These are phyloP conservation scores for Sebastes diaconus DNA, from an alignment of 2,797 vertebrate genomes.

Conservation along the genomic window DNA sequence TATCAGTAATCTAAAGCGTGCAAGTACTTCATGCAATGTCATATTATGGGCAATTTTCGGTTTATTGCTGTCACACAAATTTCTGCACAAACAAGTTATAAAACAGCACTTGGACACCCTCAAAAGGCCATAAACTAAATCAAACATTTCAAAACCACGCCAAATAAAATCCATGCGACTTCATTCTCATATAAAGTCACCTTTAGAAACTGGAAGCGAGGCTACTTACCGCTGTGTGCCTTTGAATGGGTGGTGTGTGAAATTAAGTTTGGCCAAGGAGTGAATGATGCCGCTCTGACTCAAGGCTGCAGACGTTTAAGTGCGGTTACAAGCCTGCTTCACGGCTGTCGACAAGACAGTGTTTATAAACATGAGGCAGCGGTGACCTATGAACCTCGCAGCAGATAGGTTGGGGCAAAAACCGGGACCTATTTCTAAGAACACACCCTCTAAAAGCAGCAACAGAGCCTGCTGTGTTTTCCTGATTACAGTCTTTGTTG, in stretches of 20 bases:
- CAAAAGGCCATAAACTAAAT: not conserved
- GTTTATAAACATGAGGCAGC: constrained; percentile 81
- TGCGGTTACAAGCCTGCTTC: constrained; percentile 63
- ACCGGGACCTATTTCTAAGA: constrained; percentile 60
- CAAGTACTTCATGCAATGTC: not conserved
- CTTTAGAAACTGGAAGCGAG: not conserved
- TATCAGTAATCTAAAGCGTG: not conserved
- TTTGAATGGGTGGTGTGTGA: constrained; percentile 37
- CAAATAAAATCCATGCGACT: not conserved
- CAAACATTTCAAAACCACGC: not conserved
- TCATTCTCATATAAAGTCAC: not conserved
- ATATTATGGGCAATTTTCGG: too few relatives aligned
- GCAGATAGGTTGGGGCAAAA: constrained; percentile 66
- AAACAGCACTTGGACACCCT: not conserved
- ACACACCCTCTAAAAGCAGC: constrained; percentile 52
- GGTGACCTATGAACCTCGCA: constrained; percentile 83
- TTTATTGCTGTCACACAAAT: not conserved
- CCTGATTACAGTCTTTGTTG: constrained; percentile 74
- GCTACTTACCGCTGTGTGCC: constrained; percentile 68
- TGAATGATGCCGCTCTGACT: constrained; percentile 30
- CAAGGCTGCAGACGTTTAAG: constrained; percentile 44
- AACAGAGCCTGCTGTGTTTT: constrained; percentile 53
- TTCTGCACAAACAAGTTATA: not conserved
- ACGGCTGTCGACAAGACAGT: constrained; percentile 49
- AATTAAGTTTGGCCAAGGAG: constrained; percentile 37